phyloP scores from a whole-genome alignment of 2,888 invertebrate genomes.

The Tetanocera ferruginea region DNA sequence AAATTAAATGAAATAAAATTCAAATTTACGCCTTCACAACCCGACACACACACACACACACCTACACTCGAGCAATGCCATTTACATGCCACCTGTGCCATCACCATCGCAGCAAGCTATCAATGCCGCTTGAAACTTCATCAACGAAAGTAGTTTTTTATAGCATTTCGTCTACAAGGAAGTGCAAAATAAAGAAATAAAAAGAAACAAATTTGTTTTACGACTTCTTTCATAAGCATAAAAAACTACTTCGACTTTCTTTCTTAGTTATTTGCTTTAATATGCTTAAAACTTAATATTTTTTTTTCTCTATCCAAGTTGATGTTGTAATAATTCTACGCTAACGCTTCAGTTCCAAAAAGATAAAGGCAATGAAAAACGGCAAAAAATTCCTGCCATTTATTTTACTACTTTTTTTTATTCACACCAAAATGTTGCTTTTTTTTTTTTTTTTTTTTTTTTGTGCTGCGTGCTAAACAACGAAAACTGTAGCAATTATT shows the following conservation, averaged over 20 bases:
- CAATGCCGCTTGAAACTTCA: background rate
- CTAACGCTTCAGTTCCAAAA: background rate
- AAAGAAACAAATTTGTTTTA: slow-evolving; percentile 4
- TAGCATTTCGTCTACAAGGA: background rate
- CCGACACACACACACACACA: too few species aligned
- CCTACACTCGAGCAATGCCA: too few species aligned
- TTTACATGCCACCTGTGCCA: too few species aligned
- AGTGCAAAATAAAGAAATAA: background rate
- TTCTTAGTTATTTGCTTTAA: too few species aligned
- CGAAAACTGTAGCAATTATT: slow-evolving; percentile 28
- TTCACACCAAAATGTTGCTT: background rate
- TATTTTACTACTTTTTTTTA: background rate
- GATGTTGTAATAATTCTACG: background rate
- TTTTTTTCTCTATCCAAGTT: background rate
- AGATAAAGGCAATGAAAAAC: background rate
- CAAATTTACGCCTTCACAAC: too few species aligned
- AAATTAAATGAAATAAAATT: too few species aligned
- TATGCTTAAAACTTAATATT: background rate
- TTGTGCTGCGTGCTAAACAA: slow-evolving; percentile 3
- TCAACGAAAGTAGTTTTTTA: slow-evolving; percentile 17
- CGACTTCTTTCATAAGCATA: slow-evolving; percentile 15
- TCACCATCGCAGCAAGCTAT: too few species aligned
- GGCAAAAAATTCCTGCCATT: slow-evolving; percentile 1
- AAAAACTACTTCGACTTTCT: background rate
- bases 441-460: background rate